phyloP scores from a whole-genome alignment of 2,797 vertebrate species.

The Pipistrellus pipistrellus region DNA sequence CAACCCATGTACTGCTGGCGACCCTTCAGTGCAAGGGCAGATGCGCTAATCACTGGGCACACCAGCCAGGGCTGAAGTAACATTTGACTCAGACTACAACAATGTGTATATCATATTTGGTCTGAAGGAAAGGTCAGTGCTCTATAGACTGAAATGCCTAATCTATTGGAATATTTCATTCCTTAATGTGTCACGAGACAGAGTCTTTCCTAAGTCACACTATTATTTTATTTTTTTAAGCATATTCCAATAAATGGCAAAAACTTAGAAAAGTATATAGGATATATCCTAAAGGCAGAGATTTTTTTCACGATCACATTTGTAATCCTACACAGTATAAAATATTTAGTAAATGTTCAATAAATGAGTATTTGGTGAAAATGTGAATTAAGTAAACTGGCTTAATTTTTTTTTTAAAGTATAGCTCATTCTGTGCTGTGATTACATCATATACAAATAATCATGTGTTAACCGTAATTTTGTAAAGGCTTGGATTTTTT shows the following conservation, averaged over 20 bases:
- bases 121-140: background rate
- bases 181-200: background rate
- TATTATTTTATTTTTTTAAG: constrained; percentile 40
- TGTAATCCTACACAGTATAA: background rate
- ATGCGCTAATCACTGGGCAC: no score
- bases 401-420: constrained; percentile 16
- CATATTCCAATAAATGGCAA: background rate
- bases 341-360: background rate
- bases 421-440: background rate
- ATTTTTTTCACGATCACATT: constrained; percentile 3
- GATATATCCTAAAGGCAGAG: background rate
- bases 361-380: background rate
- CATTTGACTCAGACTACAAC: background rate
- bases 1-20: no score
- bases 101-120: background rate
- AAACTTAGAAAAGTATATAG: background rate
- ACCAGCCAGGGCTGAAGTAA: background rate
- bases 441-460: background rate
- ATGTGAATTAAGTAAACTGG: constrained; percentile 41
- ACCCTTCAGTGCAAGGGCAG: no score
- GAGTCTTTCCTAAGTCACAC: background rate
- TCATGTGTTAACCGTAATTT: background rate
- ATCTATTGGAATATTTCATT: background rate
- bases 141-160: background rate
- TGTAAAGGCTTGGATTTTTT: background rate